Conservation (phyloP, 2,888 invertebrate species). For the Leistus spinibarbis region DNA sequence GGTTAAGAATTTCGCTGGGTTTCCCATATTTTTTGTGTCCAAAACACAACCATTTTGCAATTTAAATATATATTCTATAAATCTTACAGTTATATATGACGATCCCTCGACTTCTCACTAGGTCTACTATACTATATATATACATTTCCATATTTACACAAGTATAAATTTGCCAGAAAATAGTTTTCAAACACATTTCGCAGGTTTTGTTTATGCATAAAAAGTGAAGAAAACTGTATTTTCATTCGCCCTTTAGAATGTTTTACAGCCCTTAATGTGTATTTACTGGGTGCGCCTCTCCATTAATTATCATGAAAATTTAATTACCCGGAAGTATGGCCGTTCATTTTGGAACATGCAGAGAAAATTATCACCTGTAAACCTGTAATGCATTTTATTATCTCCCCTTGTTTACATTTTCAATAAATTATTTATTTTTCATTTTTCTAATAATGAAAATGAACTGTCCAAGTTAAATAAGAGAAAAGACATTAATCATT, state of each 20-base stretch:
- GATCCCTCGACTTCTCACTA: too few relatives aligned
- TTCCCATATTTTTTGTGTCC: too few relatives aligned
- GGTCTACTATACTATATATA: too few relatives aligned
- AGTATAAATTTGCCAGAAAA: too few relatives aligned
- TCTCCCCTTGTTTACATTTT: neutral
- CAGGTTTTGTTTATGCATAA: neutral
- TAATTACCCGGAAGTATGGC: conserved; percentile 24
- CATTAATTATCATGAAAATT: conserved; percentile 21
- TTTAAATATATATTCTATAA: too few relatives aligned
- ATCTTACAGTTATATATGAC: too few relatives aligned
- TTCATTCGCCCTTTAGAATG: neutral
- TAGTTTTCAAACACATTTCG: too few relatives aligned
- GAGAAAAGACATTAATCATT: neutral
- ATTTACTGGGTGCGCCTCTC: conserved; percentile 17
- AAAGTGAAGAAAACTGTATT: neutral
- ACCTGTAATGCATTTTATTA: neutral
- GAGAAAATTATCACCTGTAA: neutral
- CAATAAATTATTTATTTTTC: too few relatives aligned
- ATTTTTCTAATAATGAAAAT: neutral
- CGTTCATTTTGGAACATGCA: conserved; percentile 14
- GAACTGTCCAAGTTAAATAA: neutral
- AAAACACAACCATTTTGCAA: too few relatives aligned
- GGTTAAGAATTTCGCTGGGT: too few relatives aligned
- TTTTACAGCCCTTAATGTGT: neutral
- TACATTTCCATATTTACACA: too few relatives aligned